These are phyloP conservation scores for Crocodylus rhombifer DNA, from an alignment of 2,797 vertebrate species.

Conservation along the genomic window DNA sequence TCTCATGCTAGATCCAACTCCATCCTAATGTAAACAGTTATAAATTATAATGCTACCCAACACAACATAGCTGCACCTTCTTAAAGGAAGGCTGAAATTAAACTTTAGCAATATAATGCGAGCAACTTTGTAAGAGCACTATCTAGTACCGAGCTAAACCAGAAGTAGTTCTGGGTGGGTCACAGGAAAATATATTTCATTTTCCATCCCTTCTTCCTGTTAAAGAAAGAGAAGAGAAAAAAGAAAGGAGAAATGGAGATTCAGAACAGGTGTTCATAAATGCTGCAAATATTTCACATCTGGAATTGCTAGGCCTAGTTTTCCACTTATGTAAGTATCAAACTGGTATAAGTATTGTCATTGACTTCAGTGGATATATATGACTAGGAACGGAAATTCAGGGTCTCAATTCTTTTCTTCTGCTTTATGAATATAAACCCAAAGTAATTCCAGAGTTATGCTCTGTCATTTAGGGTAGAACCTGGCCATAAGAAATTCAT, in stretches of 20 bases:
- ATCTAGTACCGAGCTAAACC: neutral
- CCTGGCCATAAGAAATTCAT: neutral
- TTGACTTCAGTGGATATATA: neutral
- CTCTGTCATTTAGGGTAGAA: neutral
- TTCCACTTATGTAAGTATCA: neutral
- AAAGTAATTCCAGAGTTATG: neutral
- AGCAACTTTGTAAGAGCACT: neutral
- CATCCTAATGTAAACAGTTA: neutral
- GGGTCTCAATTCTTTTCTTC: neutral
- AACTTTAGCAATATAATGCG: too few relatives aligned
- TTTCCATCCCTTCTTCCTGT: neutral
- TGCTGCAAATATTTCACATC: neutral
- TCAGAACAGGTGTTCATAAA: neutral
- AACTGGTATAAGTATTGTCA: neutral
- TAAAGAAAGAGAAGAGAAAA: neutral
- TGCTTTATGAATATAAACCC: neutral
- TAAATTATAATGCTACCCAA: neutral
- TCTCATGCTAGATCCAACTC: neutral
- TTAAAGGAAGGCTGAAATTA: neutral
- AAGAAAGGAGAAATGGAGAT: neutral
- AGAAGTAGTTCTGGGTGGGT: neutral
- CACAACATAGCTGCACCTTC: neutral
- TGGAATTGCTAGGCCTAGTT: neutral
- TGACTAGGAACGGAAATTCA: neutral
- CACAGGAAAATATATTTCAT: neutral